Percentiles rank a stretch among this genome's conserved stretches.
Evolutionary conservation across 1,140 invertebrate genomes (phyloP).

Genomic region (Drosophila repletoides): DNA sequence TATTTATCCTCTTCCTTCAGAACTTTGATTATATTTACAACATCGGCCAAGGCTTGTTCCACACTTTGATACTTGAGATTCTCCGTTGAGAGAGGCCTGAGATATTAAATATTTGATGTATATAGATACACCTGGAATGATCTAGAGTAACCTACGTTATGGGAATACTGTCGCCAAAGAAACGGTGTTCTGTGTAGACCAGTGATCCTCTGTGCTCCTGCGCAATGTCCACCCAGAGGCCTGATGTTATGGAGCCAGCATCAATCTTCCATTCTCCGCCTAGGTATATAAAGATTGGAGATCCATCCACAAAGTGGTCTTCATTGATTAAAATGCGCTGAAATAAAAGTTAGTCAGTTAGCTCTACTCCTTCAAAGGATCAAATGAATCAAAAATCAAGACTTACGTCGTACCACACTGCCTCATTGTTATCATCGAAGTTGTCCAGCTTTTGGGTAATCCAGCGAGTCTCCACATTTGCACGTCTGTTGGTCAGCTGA

Average conservation of each 20-base stretch:
- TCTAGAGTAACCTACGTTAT: slow-evolving; percentile 84
- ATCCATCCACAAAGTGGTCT: slow-evolving; percentile 84
- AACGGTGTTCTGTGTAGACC: slow-evolving; percentile 91
- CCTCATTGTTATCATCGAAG: slow-evolving; percentile 86
- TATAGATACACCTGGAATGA: no score
- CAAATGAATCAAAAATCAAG: rapidly evolving
- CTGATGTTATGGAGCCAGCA: slow-evolving; percentile 83
- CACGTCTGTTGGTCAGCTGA: neutral
- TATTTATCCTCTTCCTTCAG: slow-evolving; percentile 83
- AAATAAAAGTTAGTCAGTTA: neutral
- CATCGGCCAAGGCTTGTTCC: slow-evolving; percentile 90
- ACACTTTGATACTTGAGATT: slow-evolving; percentile 88
- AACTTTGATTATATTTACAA: slow-evolving; percentile 87
- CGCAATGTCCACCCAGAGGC: slow-evolving; percentile 85
- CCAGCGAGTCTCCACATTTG: slow-evolving; percentile 44
- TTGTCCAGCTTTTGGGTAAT: slow-evolving; percentile 85
- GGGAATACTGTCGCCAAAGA: slow-evolving; percentile 90
- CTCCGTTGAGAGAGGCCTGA: slow-evolving; percentile 83
- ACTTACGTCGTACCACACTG: slow-evolving; percentile 86
- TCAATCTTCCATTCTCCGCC: slow-evolving; percentile 87
- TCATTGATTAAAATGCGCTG: slow-evolving; percentile 85
- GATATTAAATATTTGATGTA: neutral
- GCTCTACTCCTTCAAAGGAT: neutral
- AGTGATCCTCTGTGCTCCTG: slow-evolving; percentile 86
- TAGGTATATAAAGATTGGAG: slow-evolving; percentile 85